Evolutionary conservation across 2,113 vertebrate species (phyloP), one percentile per base, ranked within the genome.

Genomic region (Chlamydotis undulata): DNA sequence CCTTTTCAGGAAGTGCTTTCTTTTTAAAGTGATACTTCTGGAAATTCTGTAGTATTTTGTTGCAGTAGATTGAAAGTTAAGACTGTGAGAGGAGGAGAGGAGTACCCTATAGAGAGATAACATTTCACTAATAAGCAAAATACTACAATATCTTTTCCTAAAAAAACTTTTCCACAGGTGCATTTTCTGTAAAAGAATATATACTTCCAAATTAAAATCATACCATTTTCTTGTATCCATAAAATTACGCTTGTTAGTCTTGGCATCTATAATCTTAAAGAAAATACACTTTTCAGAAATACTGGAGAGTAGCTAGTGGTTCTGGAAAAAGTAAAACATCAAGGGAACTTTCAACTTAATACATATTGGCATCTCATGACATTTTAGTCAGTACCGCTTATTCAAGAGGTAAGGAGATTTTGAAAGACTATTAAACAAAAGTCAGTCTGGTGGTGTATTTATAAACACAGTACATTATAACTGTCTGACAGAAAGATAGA

Each of bases 341-440:
- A 95, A 90, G 84, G 89, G 89, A 97, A 95, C 59, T 77, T 96
- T 94, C 68, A 95, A 67, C 81, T 83, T 97, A 95, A 95, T 95
- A 75, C 85, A 86, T 96, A 96, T 94, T 96, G 96, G 55, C 87
- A 94, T 75, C 50, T 95, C 71, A 86, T 90, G 94, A 91, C 87
- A 93, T 88, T 97, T 93, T 71, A 90, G 93, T 90, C 74, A 71
- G 71, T 78, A 71, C 12, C 87, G 70, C 81, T 92, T 96, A 95
- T 94, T 96, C 77, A 93, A 93, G 55, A 89, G 55, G 86, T 85
- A 95, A 94, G 70, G 89, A 85, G 74, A 82, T 93, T 93, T 91
- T 92, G 59, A 94, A 94, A 91, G 68, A 78, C 59, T 28, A 55
- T 94, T 93, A 95, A 93, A 50, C 55, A 96, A 78, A 89, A 90